phyloP scores from a whole-genome alignment of 2,113 vertebrate genomes.

The Chloropsis hardwickii region DNA sequence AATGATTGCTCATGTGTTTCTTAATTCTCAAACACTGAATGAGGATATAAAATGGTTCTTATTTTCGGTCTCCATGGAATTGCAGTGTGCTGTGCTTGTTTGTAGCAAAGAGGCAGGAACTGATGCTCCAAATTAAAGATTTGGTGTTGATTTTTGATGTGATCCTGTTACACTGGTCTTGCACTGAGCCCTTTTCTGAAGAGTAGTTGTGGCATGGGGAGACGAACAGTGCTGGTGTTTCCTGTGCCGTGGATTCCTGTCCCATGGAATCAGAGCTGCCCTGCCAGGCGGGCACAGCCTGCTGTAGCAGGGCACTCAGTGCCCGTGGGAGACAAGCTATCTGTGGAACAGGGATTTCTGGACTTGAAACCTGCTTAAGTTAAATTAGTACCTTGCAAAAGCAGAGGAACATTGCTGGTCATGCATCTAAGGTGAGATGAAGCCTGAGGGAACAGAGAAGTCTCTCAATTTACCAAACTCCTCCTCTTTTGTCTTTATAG shows the following conservation, averaged over 20 bases:
- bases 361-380: background rate
- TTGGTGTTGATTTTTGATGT: background rate
- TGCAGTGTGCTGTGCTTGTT: background rate
- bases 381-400: background rate
- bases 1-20: background rate
- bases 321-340: background rate
- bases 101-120: background rate
- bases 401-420: background rate
- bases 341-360: background rate
- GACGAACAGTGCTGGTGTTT: background rate
- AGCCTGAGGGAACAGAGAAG: background rate
- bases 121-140: background rate
- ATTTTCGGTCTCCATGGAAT: background rate
- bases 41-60: background rate
- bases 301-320: background rate
- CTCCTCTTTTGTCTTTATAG: constrained; percentile 65
- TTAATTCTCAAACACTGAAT: background rate
- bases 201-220: background rate
- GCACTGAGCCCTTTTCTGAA: background rate
- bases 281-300: background rate
- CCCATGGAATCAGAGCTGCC: background rate
- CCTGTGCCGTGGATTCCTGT: background rate
- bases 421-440: background rate
- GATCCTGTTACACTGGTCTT: background rate
- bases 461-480: background rate